Base-by-base conservation (phyloP, 2,888 invertebrate species). In the Sphinx pinastri region DNA sequence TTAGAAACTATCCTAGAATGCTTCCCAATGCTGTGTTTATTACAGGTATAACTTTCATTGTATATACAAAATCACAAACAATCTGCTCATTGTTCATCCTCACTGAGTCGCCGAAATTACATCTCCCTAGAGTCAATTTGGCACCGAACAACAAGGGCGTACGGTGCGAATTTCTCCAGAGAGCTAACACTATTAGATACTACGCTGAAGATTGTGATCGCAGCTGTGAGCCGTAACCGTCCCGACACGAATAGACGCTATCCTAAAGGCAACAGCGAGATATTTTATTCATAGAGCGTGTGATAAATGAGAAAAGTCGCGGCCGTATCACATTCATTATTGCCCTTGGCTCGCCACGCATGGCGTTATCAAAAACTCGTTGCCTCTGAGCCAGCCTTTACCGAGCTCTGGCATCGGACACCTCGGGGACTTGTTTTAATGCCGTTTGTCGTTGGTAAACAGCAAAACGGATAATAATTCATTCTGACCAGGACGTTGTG, bases 271-370 rank as follows among this genome's bases (percentile, higher is more conserved):
- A 87, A 85, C 84, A 84, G 87, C 87, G 85, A 88, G 88, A 93
- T 91, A 91, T 92, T 91, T 92, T 92, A 93, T 93, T 93, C 92
- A 92, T 91, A 91, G 89, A 87, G 84, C 83, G 78, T 83, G 86
- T 92, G 92, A 93, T 92, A 92, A 92, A 93, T 92, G 91, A 90
- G 88, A 82, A 85, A 88, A 84, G 87, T 86, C 82, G 85, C 79
- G 84, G 86, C 84, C 86, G 87, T 90, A 92, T 89, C 89, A 91
- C 91, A 93, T 93, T 92, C 88, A 93, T 92, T 93, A 93, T 88
- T 84, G 87, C 87, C 84, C 86, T 88, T 85, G 87, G 88, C 85
- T 88, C 88, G 81, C 86, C 89, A 89, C 86, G 89, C 86, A 87
- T 85, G 86, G 85, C 84, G 87, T 91, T 93, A 93, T 93, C 92